Conservation (phyloP, 2,797 vertebrate genomes). For the Buceros bicornis region DNA sequence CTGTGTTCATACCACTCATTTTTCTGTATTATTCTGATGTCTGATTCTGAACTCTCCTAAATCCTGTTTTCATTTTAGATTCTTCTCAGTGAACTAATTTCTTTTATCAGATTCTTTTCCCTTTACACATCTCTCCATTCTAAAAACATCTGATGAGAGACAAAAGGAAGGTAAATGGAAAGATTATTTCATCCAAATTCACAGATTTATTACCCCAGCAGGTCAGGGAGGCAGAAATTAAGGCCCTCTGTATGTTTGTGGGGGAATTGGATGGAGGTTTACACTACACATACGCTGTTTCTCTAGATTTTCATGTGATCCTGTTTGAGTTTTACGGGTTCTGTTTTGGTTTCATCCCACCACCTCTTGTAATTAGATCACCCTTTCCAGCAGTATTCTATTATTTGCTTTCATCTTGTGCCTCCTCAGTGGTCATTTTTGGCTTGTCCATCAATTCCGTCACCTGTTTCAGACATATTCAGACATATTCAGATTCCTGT, state of each 20-base stretch:
- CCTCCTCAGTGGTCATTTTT: neutral
- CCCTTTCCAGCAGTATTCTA: neutral
- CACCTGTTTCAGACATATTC: neutral
- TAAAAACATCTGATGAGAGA: neutral
- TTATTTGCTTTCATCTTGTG: neutral
- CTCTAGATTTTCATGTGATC: neutral
- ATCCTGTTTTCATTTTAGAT: slow-evolving; percentile 4
- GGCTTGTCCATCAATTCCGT: neutral
- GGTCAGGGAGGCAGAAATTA: neutral
- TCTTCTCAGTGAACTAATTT: neutral
- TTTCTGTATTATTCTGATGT: neutral
- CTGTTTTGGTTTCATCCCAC: neutral
- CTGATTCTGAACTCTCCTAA: neutral
- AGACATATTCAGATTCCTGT: neutral
- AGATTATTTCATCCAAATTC: neutral
- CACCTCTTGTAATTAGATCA: neutral
- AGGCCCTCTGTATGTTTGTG: neutral
- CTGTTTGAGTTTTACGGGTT: neutral
- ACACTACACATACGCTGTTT: accelerated
- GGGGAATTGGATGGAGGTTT: neutral
- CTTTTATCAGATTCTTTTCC: neutral
- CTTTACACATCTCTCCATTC: neutral
- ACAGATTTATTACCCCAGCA: neutral
- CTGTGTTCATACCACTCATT: neutral
- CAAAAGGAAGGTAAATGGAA: neutral